Evolutionary conservation across 2,113 vertebrate species (phyloP).

Genomic region (Tauraco erythrolophus): DNA sequence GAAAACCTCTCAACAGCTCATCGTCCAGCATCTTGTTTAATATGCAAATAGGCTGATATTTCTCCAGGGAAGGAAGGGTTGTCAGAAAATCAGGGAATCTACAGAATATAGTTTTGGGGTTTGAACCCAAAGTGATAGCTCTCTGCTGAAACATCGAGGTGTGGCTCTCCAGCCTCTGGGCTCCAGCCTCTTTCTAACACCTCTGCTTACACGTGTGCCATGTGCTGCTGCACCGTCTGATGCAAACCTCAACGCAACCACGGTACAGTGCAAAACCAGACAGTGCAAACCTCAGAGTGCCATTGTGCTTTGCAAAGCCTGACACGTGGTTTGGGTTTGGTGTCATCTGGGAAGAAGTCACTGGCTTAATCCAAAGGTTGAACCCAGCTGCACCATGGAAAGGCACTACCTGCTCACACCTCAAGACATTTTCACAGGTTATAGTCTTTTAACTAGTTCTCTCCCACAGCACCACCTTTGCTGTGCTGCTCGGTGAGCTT

Average conservation of each 20-base stretch:
- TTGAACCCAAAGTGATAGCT: not conserved
- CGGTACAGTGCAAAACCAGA: no score
- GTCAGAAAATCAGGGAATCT: not conserved
- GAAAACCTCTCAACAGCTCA: not conserved
- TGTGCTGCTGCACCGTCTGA: not conserved
- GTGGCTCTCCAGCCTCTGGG: not conserved
- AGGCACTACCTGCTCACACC: rapidly evolving
- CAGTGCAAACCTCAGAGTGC: not conserved
- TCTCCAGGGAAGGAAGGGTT: not conserved
- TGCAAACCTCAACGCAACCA: not conserved
- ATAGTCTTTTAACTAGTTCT: not conserved
- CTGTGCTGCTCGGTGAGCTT: not conserved
- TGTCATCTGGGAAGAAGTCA: not conserved
- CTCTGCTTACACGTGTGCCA: rapidly evolving
- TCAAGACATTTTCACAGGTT: not conserved
- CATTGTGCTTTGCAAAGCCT: no score
- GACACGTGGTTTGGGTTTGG: not conserved
- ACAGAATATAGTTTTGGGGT: not conserved
- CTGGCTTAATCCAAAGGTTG: not conserved
- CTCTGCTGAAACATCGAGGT: not conserved
- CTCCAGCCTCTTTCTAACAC: not conserved
- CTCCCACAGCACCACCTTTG: not conserved
- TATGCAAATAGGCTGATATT: not conserved
- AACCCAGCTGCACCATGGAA: not conserved
- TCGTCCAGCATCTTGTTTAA: not conserved